phyloP scores from a whole-genome alignment of 2,888 invertebrate genomes.

The Gymnocheta viridis region DNA sequence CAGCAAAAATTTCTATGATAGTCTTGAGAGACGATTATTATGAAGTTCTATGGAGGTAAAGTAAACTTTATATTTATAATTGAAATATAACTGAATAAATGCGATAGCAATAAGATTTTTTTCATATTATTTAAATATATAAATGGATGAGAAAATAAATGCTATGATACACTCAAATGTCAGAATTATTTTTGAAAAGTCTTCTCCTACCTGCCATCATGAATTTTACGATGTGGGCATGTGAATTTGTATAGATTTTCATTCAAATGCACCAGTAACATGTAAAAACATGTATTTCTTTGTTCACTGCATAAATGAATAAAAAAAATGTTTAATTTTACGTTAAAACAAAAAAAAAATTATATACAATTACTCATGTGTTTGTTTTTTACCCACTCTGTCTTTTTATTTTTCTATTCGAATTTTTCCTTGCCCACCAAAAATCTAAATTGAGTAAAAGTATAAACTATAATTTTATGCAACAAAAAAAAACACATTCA shows the following conservation, averaged over 20 bases:
- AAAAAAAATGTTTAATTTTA: slow-evolving; percentile 9
- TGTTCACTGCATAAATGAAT: slow-evolving; percentile 46
- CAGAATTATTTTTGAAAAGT: neutral
- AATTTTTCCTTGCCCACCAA: neutral
- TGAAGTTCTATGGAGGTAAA: no score
- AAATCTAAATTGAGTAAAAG: slow-evolving; percentile 1
- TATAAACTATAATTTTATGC: neutral
- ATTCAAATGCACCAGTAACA: slow-evolving; percentile 4
- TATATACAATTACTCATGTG: neutral
- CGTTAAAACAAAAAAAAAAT: neutral
- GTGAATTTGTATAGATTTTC: neutral
- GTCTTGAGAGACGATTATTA: no score
- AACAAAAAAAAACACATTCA: neutral
- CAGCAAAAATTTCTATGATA: no score
- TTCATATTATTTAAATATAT: no score
- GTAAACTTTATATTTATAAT: no score
- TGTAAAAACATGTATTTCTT: neutral
- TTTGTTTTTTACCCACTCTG: neutral
- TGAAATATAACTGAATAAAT: no score
- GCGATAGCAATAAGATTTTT: no score
- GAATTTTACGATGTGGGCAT: neutral
- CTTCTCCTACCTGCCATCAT: neutral
- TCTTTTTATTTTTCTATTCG: neutral
- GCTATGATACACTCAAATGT: neutral
- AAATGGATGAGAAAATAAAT: no score